phyloP scores from a whole-genome alignment of 2,113 vertebrate species.

The Malurus alboscapulatus region DNA sequence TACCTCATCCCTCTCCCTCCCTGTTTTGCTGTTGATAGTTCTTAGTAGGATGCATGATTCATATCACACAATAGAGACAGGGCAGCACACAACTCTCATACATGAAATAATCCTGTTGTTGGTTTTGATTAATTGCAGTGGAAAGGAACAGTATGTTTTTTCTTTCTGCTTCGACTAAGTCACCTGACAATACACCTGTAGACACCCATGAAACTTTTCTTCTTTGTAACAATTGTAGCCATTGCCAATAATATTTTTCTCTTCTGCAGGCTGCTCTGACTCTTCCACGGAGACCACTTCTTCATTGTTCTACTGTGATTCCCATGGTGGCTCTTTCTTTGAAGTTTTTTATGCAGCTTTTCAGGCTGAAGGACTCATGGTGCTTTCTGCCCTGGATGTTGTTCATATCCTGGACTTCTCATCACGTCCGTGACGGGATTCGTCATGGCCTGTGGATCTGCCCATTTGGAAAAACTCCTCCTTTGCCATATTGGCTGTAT shows the following conservation, averaged over 20 bases:
- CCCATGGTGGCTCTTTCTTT: conserved; percentile 83
- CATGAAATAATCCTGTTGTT: neutral
- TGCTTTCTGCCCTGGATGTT: conserved; percentile 96
- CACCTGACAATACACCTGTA: neutral
- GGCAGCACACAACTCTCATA: neutral
- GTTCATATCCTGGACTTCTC: conserved; percentile 91
- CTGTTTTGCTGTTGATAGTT: neutral
- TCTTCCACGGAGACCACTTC: conserved; percentile 86
- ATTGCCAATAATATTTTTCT: neutral
- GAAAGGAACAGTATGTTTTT: neutral
- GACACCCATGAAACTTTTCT: neutral
- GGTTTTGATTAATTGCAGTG: neutral
- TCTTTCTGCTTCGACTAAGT: neutral
- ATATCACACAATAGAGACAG: neutral
- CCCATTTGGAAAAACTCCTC: conserved; percentile 90
- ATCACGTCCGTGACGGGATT: conserved; percentile 90
- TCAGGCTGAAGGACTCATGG: conserved; percentile 91
- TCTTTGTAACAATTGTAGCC: neutral
- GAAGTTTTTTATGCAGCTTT: conserved; percentile 85
- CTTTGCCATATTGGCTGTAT: conserved; percentile 92
- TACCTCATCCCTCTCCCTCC: neutral
- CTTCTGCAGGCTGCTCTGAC: conserved; percentile 83
- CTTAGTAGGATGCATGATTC: neutral
- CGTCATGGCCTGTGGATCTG: conserved; percentile 94
- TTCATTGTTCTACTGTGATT: conserved; percentile 93